phyloP scores from a whole-genome alignment of 2,797 vertebrate species.

The Halcyon chelicuti region DNA sequence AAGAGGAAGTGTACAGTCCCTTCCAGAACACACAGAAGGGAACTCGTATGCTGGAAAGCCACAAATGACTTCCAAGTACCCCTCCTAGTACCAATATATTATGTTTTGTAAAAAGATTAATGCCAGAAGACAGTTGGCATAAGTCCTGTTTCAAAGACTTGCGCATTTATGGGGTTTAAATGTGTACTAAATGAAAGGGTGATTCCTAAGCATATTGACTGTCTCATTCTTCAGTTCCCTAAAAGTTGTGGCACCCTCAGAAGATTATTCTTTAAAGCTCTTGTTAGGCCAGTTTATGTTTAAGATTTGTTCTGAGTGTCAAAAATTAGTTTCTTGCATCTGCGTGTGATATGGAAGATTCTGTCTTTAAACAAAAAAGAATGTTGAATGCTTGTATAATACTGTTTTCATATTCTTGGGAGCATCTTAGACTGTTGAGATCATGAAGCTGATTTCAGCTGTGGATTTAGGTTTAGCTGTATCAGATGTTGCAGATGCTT shows the following conservation, averaged over 20 bases:
- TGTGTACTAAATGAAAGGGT: not conserved
- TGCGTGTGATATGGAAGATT: not conserved
- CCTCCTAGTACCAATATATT: not conserved
- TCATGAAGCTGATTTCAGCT: not conserved
- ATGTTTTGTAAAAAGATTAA: not conserved
- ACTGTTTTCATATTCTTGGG: not conserved
- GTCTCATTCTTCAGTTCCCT: not conserved
- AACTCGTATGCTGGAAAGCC: not conserved
- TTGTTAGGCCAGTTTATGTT: not conserved
- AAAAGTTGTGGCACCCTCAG: not conserved
- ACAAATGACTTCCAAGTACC: not conserved
- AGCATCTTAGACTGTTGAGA: not conserved
- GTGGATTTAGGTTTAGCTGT: not conserved
- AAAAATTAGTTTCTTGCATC: not conserved
- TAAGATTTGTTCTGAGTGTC: not conserved
- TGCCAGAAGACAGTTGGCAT: not conserved
- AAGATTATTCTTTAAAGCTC: not conserved
- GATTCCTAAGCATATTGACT: not conserved
- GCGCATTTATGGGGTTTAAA: not conserved
- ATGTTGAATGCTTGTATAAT: not conserved
- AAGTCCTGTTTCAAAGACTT: not conserved
- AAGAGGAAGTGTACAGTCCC: not conserved
- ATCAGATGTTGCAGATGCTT: not conserved
- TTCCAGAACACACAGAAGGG: not conserved
- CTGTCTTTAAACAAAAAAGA: not conserved